A percentile compares a stretch with the other conserved stretches of the same genome.
Conservation (phyloP, 2,797 vertebrate genomes). For the Poecilia wingei region DNA sequence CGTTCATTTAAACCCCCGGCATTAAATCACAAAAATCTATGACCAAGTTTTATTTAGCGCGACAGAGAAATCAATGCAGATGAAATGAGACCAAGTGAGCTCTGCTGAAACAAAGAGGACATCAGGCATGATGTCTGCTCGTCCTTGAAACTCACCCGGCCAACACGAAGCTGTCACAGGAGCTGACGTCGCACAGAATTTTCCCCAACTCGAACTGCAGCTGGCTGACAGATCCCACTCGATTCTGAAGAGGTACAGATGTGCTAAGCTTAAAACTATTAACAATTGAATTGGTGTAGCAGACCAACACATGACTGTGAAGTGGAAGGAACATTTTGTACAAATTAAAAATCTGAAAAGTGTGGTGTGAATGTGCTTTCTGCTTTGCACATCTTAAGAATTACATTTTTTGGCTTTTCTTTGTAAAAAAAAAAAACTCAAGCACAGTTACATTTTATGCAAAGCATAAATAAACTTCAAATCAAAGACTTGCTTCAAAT, state of each 20-base stretch:
- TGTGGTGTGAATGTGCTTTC: background rate
- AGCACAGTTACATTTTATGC: background rate
- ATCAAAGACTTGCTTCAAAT: background rate
- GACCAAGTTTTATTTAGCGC: conserved; percentile 5
- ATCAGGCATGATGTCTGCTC: background rate
- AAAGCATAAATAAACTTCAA: background rate
- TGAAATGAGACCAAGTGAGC: background rate
- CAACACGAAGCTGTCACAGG: conserved; percentile 86
- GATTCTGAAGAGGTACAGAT: conserved; percentile 82
- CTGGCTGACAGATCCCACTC: conserved; percentile 90
- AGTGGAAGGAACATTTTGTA: background rate
- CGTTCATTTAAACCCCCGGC: background rate
- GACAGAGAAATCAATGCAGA: background rate
- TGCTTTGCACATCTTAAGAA: background rate
- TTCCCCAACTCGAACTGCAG: conserved; percentile 91
- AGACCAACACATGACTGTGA: background rate
- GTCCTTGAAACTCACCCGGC: conserved; percentile 86
- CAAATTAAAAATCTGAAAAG: background rate
- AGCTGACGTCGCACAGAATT: conserved; percentile 89
- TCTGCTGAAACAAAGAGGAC: background rate
- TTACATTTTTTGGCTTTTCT: background rate
- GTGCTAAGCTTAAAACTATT: background rate
- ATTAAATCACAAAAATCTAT: conserved; percentile 18
- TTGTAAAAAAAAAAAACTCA: background rate
- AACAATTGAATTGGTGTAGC: background rate